Base-by-base conservation (phyloP, 2,113 vertebrate species). In the Tinamus guttatus region DNA sequence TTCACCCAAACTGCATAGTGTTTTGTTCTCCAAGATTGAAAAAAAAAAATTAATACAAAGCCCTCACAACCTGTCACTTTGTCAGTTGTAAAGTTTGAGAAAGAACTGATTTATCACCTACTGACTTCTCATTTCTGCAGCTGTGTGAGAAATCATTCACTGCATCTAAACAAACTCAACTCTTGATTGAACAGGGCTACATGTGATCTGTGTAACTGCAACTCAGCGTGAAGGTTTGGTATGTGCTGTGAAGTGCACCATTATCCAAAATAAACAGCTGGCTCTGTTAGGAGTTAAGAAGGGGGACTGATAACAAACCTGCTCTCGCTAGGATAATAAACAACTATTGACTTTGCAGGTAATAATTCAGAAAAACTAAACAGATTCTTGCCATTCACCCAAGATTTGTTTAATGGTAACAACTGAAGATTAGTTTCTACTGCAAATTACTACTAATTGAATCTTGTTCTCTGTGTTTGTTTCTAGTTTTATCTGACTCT, bases 331-430 rank as follows among this genome's bases (percentile, higher is more conserved):
- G 52, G 85, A 94, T 90, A 92, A 96, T 89, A 86, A 95, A 95
- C 83, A 94, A 36, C 80, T 95, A 94, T 96, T 97, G 95, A 97
- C 94, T 92, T 94, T 93, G 52, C 47, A 78, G 65, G 92, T 93
- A 94, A 90, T 93, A 96, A 93, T 93, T 97, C 65, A 94, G 90
- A 96, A 90, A 96, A 79, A 34, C 83, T 96, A 96, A 96, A 94
- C 64, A 30, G 93, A 90, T 93, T 89, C 80, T 90, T 87, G 83
- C 43, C 83, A 65, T 92, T 96, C 94, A 88, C 18, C 95, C 77
- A 85, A 76, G 83, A 62, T 65, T 76, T 81, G 65, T 84, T 95
- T 89, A 96, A 90, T 51, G 40, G 85, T 84, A 92, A 92, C 82
- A 95, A 73, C 58, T 40, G 83, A 84, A 96, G 85, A 94, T 96